Evolutionary conservation across 1,140 invertebrate species (phyloP).

Genomic region (Brachionus asplanchnoidis): DNA sequence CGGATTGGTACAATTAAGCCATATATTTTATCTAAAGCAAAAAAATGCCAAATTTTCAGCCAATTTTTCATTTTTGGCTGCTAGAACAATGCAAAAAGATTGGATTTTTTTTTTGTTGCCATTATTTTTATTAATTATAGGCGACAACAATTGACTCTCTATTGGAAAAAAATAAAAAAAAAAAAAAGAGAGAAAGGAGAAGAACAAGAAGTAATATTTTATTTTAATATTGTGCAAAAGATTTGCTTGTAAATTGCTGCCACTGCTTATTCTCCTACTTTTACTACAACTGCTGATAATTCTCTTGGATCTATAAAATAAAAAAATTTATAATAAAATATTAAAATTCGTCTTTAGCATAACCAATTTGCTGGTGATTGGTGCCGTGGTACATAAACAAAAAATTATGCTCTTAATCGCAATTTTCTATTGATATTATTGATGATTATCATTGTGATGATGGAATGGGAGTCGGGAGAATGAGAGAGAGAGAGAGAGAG

Average conservation of each 20-base stretch:
- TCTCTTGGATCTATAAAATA: neutral
- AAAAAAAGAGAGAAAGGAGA: neutral
- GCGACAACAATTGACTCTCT: conserved; percentile 30
- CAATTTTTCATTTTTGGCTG: neutral
- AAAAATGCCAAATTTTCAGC: neutral
- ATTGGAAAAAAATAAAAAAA: neutral
- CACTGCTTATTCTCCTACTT: neutral
- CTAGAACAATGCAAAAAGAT: neutral
- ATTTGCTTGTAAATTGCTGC: conserved; percentile 22
- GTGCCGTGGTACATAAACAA: neutral
- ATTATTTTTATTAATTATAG: conserved; percentile 34
- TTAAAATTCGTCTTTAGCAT: neutral
- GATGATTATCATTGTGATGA: conserved; percentile 12
- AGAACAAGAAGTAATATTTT: conserved; percentile 25
- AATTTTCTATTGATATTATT: conserved; percentile 22
- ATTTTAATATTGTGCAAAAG: conserved; percentile 22
- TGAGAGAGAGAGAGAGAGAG: neutral
- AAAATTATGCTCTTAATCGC: neutral
- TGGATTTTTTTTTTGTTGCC: neutral
- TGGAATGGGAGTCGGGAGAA: neutral
- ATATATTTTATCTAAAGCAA: neutral
- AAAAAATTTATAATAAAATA: conserved; percentile 23
- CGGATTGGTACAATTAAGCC: neutral
- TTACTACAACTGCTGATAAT: conserved; percentile 14
- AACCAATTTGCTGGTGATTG: neutral